Conservation (phyloP, 2,113 vertebrate genomes). For the Lepus americanus region DNA sequence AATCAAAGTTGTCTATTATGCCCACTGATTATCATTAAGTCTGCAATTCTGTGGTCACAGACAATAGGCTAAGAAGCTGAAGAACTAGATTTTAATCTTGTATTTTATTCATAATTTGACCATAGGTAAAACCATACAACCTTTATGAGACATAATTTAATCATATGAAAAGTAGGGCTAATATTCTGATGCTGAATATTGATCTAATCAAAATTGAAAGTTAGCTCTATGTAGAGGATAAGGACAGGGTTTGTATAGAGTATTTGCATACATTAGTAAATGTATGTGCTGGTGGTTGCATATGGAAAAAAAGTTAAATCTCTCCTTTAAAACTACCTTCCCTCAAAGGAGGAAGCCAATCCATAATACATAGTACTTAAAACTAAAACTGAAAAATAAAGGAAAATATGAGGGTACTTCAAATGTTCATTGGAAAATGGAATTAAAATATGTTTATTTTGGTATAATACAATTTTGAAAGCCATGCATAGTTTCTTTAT, state of each 20-base stretch:
- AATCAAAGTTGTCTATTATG: conserved; percentile 23
- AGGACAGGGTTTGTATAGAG: neutral
- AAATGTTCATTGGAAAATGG: no score
- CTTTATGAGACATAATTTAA: neutral
- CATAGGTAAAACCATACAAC: neutral
- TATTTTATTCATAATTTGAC: conserved; percentile 22
- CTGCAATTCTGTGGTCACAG: neutral
- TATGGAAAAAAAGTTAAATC: neutral
- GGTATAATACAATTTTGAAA: no score
- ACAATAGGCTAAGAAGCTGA: neutral
- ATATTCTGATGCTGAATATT: conserved; percentile 32
- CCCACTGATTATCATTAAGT: neutral
- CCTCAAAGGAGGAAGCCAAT: neutral
- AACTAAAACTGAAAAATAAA: conserved; percentile 22
- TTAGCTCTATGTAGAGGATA: neutral
- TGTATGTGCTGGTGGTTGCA: neutral
- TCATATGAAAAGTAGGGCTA: conserved; percentile 9
- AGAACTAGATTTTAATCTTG: neutral
- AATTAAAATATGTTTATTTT: no score
- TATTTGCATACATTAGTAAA: neutral
- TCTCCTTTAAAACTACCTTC: neutral
- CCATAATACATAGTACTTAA: no score
- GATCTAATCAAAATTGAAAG: neutral
- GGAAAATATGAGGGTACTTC: neutral
- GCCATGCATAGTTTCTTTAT: no score